Percentiles rank a stretch among this genome's conserved stretches.
These are phyloP conservation scores for Dunckerocampus dactyliophorus DNA, from an alignment of 2,113 vertebrate species.

Conservation along the genomic window DNA sequence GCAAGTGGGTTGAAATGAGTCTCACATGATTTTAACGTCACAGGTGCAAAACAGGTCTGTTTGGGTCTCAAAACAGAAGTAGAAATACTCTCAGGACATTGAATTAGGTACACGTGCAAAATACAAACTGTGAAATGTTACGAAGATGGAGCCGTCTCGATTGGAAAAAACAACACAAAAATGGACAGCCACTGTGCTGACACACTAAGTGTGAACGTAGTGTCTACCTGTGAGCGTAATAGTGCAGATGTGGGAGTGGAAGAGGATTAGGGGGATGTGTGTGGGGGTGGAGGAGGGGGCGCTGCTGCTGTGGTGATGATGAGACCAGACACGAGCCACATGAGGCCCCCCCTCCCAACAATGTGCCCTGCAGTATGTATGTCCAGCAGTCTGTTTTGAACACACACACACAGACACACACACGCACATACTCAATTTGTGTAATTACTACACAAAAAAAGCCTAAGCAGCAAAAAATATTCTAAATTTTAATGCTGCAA, in stretches of 20 bases:
- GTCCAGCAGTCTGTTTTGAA: conserved; percentile 46
- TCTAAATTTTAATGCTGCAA: background rate
- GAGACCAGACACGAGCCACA: conserved; percentile 76
- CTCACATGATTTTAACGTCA: background rate
- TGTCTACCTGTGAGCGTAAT: conserved; percentile 51
- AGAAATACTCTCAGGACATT: background rate
- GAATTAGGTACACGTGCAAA: background rate
- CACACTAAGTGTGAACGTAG: conserved; percentile 59
- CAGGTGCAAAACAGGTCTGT: background rate
- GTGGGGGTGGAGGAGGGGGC: conserved; percentile 28
- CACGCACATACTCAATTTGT: conserved; percentile 16
- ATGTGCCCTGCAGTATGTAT: conserved; percentile 63
- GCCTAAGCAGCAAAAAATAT: background rate
- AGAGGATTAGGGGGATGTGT: background rate
- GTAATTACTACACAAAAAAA: background rate
- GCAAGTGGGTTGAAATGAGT: background rate
- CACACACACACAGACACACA: conserved; percentile 20
- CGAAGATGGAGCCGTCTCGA: conserved; percentile 3
- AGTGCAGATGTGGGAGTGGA: background rate
- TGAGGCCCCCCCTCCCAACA: conserved; percentile 67
- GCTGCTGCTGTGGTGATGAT: conserved; percentile 65
- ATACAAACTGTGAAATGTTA: background rate
- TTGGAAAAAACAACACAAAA: conserved; percentile 38
- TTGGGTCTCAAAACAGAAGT: background rate
- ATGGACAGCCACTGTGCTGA: conserved; percentile 46